Evolutionary conservation across 2,797 vertebrate genomes (phyloP), one percentile per base, ranked within the genome.

Genomic region (Coilia nasus): DNA sequence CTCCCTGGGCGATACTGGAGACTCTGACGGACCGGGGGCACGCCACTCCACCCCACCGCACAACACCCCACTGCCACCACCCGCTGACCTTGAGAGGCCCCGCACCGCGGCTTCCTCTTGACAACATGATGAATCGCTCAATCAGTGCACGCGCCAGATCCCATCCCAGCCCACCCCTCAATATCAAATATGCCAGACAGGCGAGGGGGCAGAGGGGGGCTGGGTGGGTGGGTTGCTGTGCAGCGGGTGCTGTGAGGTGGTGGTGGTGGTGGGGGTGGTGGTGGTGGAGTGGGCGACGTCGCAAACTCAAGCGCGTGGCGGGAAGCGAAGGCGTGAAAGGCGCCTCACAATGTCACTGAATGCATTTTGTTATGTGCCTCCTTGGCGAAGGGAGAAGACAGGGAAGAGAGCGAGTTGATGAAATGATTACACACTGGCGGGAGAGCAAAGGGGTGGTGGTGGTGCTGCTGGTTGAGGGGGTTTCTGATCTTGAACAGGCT

Each of bases 401-500:
- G 93, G 91, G 93, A 94, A 93, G 94, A 88, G 90, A 94, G 92
- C 92, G 92, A 95, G 93, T 94, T 95, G 95, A 96, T 95, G 94
- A 96, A 95, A 95, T 95, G 95, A 96, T 96, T 95, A 95, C 93
- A 96, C 88, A 93, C 91, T 93, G 93, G 85, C 81, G 83, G 84
- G 59, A 54, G 78, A 81, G 82, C 54, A 67, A 67, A 54, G 85
- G 83, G 90, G 88, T 90, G 88, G 90, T 92, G 84, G 83, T 81
- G 81, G 75, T 62, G 78, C 62, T 50, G n/a, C 62, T 78, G 21
- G 59, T 41, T 44, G 17, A 59, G 41, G 31, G 47, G 62, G 35
- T 9, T 54, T 85, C 87, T 87, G 2, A 89, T 89, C 88, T 90
- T 92, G 92, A 93, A 93, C 92, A 93, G 93, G 92, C 92, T 91